Evolutionary conservation across 2,113 vertebrate species (phyloP).

Genomic region (Cromileptes altivelis): DNA sequence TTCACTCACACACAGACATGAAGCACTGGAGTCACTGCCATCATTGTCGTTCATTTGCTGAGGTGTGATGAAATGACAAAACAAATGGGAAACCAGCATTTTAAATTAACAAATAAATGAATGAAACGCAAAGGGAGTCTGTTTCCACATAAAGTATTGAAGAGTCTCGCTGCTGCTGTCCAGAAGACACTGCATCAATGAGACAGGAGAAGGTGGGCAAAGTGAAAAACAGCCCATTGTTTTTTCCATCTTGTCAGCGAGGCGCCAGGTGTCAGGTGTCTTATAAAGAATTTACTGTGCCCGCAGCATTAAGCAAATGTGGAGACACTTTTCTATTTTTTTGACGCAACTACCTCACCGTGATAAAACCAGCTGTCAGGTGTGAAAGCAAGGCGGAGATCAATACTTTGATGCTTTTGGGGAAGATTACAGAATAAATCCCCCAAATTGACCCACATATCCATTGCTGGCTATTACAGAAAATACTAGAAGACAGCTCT

Average conservation of each 20-base stretch:
- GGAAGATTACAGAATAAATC: slow-evolving; percentile 79
- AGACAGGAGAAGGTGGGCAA: slow-evolving; percentile 45
- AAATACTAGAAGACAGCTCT: slow-evolving; percentile 44
- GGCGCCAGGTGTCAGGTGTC: slow-evolving; percentile 71
- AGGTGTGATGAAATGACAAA: slow-evolving; percentile 47
- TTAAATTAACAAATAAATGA: slow-evolving; percentile 58
- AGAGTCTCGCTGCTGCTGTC: slow-evolving; percentile 55
- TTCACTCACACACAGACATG: slow-evolving; percentile 35
- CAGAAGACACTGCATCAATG: slow-evolving; percentile 58
- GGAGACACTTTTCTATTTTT: slow-evolving; percentile 43
- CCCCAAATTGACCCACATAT: slow-evolving; percentile 66
- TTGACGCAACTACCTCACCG: slow-evolving; percentile 44
- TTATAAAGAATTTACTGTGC: slow-evolving; percentile 62
- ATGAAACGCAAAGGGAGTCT: slow-evolving; percentile 37
- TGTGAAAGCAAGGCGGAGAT: slow-evolving; percentile 61
- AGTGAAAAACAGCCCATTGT: slow-evolving; percentile 56
- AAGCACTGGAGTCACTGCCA: slow-evolving; percentile 19
- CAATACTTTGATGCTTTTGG: slow-evolving; percentile 72
- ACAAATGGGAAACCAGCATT: slow-evolving; percentile 58
- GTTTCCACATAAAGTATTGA: slow-evolving; percentile 68
- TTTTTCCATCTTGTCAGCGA: slow-evolving; percentile 66
- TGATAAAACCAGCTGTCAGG: slow-evolving; percentile 68
- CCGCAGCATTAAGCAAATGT: slow-evolving; percentile 66
- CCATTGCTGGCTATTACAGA: slow-evolving; percentile 61
- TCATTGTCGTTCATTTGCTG: slow-evolving; percentile 51